phyloP scores from a whole-genome alignment of 1,140 invertebrate species.

The Lanistes nyassanus region DNA sequence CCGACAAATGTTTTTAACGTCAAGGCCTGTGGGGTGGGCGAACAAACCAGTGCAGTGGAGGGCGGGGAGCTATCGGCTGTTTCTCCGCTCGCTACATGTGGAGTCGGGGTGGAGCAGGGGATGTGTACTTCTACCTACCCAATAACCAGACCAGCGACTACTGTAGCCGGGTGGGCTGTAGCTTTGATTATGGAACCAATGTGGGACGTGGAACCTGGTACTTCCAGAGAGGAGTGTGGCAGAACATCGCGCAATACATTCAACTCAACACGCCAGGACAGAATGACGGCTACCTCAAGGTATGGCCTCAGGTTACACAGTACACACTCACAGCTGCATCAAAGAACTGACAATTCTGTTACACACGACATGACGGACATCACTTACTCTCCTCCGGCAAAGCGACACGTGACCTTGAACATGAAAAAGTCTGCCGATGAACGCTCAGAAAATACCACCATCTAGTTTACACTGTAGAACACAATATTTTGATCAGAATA shows the following conservation, averaged over 20 bases:
- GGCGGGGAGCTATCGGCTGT: slow-evolving; percentile 34
- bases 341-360: too few relatives aligned
- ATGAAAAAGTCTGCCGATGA: too few relatives aligned
- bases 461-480: too few relatives aligned
- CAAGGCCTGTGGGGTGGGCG: neutral
- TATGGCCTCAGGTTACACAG: neutral
- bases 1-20: too few relatives aligned
- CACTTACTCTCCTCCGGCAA: too few relatives aligned
- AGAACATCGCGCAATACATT: slow-evolving; percentile 29
- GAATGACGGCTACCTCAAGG: slow-evolving; percentile 25
- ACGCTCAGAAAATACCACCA: too few relatives aligned
- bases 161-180: too few relatives aligned
- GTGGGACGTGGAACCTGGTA: slow-evolving; percentile 30
- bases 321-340: too few relatives aligned
- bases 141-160: neutral
- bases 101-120: slow-evolving; percentile 36
- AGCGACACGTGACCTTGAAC: too few relatives aligned
- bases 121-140: slow-evolving; percentile 40
- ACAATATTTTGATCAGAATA: too few relatives aligned
- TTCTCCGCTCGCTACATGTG: slow-evolving; percentile 54
- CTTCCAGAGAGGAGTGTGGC: slow-evolving; percentile 26
- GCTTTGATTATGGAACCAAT: too few relatives aligned
- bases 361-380: too few relatives aligned
- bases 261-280: slow-evolving; percentile 28
- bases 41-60: slow-evolving; percentile 37